Evolutionary conservation across 1,140 invertebrate species (phyloP).

Genomic region (Sinella curviseta): DNA sequence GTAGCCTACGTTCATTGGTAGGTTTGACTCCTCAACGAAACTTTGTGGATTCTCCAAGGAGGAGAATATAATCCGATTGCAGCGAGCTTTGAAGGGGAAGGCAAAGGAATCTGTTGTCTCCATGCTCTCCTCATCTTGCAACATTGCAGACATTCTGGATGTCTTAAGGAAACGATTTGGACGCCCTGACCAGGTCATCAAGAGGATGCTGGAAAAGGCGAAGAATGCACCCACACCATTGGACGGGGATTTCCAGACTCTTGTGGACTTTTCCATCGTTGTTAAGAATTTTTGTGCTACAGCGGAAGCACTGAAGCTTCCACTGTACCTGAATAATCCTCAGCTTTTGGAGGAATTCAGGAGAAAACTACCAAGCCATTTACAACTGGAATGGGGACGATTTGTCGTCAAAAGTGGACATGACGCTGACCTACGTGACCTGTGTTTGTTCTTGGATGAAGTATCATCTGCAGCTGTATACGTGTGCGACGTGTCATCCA

Average conservation of each 20-base stretch:
- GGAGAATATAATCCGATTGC: not conserved
- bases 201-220: not conserved
- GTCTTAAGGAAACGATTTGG: not conserved
- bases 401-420: not conserved
- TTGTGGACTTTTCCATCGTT: not conserved
- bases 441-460: not conserved
- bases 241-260: not conserved
- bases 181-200: not conserved
- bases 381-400: not conserved
- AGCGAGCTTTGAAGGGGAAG: not conserved
- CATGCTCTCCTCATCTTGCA: not conserved
- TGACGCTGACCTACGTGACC: not conserved
- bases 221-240: not conserved
- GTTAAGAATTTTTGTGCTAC: constrained; percentile 23
- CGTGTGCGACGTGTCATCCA: not conserved
- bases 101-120: not conserved
- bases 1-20: not conserved
- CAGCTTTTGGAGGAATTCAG: constrained; percentile 8
- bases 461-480: not conserved
- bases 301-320: not conserved
- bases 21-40: not conserved
- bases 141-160: not conserved
- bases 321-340: not conserved
- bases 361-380: not conserved
- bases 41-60: not conserved